Evolutionary conservation across 2,888 invertebrate species (phyloP), one percentile per base, ranked within the genome.

Genomic region (Tricholauxania praeusta): DNA sequence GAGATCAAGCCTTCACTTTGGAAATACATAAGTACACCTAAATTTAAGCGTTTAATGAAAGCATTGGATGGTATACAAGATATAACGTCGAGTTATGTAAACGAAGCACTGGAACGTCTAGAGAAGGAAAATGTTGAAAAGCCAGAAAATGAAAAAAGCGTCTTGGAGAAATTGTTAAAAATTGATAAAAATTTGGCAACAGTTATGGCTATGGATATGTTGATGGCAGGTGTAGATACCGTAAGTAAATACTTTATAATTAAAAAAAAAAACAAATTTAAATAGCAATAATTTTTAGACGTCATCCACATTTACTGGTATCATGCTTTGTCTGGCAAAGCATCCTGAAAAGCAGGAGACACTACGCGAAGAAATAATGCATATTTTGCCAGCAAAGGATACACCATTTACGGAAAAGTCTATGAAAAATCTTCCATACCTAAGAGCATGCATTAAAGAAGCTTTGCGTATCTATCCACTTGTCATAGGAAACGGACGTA

Each of bases 401-500:
- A 84, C 88, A 0, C 80, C 81, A 3, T 78, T 90, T 47, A 89
- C 88, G 1, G 82, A 87, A 1, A 84, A 88, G 3, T 84, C 87
- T 68, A 82, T 90, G 67, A 83, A 86, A 14, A 83, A 88, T 71
- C 84, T 90, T 71, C 89, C 90, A 0, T 94, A 93, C 80, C 81
- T 94, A n/a, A 91, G 90, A 75, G 93, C 93, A 1, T 93, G 93
- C 81, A 89, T 94, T 57, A 94, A 93, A 82, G 94, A 95, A 84
- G 89, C 92, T 0, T 86, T 93, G 69, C 89, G 94, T 78, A 1
- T 92, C 52, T 88, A 90, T 80, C 92, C 92, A 0, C 89, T 92
- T 1, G 89, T 89, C 0, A 86, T 89, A 4, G 92, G 90, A 0
- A 91, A 90, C 71, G 80, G 90, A 12, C 89, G 93, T 76, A 85